Conservation (phyloP, 2,113 vertebrate species). For the Xerus inauris region DNA sequence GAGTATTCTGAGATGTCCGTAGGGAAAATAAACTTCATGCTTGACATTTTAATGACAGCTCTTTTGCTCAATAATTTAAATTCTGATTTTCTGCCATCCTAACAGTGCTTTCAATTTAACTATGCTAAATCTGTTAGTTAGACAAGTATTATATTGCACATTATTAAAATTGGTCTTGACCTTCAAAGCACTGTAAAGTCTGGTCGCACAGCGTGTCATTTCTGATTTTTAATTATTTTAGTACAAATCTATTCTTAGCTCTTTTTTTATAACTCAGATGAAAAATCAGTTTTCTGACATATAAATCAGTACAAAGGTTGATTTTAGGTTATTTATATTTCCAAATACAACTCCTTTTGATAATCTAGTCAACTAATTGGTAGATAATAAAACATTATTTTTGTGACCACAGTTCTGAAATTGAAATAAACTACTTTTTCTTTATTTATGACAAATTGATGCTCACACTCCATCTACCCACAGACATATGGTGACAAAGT, state of each 20-base stretch:
- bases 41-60: slow-evolving; percentile 56
- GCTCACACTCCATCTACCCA: background rate
- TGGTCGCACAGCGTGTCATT: background rate
- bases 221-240: slow-evolving; percentile 6
- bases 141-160: background rate
- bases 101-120: slow-evolving; percentile 47
- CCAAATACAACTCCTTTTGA: background rate
- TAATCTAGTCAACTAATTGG: background rate
- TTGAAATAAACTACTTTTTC: background rate
- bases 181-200: slow-evolving; percentile 20
- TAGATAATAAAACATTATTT: background rate
- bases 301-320: background rate
- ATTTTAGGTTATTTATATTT: background rate
- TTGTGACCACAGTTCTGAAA: background rate
- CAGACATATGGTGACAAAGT: background rate
- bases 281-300: background rate
- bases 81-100: slow-evolving; percentile 39
- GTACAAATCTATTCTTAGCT: background rate
- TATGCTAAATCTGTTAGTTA: slow-evolving; percentile 31
- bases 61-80: slow-evolving; percentile 61
- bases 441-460: slow-evolving; percentile 24
- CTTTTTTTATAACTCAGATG: background rate
- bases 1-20: background rate
- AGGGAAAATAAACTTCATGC: slow-evolving; percentile 50
- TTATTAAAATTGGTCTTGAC: slow-evolving; percentile 49